Percentiles rank a stretch among this genome's conserved stretches.
These are phyloP conservation scores for Steatornis caripensis DNA, from an alignment of 2,113 vertebrate species.

Conservation along the genomic window DNA sequence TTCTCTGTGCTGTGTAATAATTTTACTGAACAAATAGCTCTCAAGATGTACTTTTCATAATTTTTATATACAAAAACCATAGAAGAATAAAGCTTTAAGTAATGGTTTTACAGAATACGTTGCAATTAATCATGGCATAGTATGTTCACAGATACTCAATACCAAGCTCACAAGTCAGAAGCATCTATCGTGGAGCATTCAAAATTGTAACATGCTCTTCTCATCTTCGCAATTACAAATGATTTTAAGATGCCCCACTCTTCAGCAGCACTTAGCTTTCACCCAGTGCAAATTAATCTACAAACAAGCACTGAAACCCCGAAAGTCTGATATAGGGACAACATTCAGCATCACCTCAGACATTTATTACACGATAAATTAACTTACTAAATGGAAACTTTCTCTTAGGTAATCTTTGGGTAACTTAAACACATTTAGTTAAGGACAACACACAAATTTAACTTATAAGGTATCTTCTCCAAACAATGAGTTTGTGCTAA, in stretches of 20 bases:
- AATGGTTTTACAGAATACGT: slow-evolving; percentile 37
- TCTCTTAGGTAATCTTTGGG: slow-evolving; percentile 6
- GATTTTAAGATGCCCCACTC: not conserved
- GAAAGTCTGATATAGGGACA: not conserved
- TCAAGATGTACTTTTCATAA: not conserved
- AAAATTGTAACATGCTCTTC: not conserved
- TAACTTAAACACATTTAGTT: slow-evolving; percentile 38
- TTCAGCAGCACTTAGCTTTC: not conserved
- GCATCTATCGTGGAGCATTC: not conserved
- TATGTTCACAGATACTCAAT: not conserved
- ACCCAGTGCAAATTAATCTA: not conserved
- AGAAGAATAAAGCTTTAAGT: slow-evolving; percentile 66
- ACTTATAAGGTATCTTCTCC: not conserved
- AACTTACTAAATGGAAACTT: not conserved
- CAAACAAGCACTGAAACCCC: not conserved
- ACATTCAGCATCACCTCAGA: slow-evolving; percentile 2
- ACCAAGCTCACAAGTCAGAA: slow-evolving; percentile 9
- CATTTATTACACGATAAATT: slow-evolving; percentile 35
- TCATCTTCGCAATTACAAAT: not conserved
- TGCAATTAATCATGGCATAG: slow-evolving; percentile 21
- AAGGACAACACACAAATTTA: slow-evolving; percentile 24
- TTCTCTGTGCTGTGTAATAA: not conserved
- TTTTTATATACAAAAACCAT: slow-evolving; percentile 55
- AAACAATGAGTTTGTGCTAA: slow-evolving; percentile 16
- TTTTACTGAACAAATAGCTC: slow-evolving; percentile 56